Evolutionary conservation across 2,113 vertebrate genomes (phyloP).

Genomic region (Dunckerocampus dactyliophorus): DNA sequence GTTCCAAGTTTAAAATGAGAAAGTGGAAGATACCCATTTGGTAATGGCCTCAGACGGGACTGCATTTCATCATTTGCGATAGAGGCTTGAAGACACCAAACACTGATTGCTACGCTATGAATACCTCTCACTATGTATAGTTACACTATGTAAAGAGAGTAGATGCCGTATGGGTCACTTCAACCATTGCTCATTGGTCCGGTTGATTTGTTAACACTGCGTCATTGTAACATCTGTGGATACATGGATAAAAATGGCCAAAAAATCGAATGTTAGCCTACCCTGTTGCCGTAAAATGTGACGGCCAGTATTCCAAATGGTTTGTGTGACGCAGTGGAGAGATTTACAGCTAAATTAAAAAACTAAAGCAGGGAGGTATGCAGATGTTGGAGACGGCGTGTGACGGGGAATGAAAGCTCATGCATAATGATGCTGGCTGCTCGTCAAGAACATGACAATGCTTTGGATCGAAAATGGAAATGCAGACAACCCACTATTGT

Average conservation of each 20-base stretch:
- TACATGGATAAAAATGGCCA: background rate
- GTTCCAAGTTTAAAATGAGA: constrained; percentile 11
- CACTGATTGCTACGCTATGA: too few species aligned
- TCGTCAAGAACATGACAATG: constrained; percentile 14
- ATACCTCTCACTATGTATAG: too few species aligned
- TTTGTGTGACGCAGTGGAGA: constrained; percentile 1
- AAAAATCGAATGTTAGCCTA: background rate
- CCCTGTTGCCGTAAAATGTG: background rate
- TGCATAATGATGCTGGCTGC: constrained; percentile 2
- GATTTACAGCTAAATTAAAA: background rate
- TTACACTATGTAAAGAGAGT: too few species aligned
- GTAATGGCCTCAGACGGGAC: background rate
- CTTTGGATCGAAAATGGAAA: constrained; percentile 16
- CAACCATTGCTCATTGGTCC: too few species aligned
- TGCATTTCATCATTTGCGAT: background rate
- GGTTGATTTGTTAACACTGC: background rate
- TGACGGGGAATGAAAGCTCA: background rate
- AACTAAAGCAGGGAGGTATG: background rate
- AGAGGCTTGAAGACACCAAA: too few species aligned
- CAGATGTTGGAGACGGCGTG: background rate
- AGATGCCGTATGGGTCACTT: too few species aligned
- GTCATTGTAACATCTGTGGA: too few species aligned
- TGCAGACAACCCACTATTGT: background rate
- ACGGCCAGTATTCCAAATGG: constrained; percentile 10
- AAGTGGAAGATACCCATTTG: constrained; percentile 1